phyloP scores from a whole-genome alignment of 2,113 vertebrate genomes.

The Aegotheles bennettii region DNA sequence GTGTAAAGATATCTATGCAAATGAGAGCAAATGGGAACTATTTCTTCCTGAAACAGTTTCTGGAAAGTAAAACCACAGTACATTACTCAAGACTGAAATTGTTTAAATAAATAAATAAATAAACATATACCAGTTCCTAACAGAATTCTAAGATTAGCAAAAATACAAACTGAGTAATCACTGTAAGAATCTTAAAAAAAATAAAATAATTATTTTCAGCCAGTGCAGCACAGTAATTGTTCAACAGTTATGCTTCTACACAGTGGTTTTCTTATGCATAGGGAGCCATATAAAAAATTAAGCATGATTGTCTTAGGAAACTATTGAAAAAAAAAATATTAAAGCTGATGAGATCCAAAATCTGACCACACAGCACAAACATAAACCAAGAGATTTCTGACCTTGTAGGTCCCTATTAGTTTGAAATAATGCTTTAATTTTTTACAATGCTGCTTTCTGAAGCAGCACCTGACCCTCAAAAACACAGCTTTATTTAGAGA shows the following conservation, averaged over 20 bases:
- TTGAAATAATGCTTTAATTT: background rate
- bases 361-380: background rate
- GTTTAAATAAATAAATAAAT: background rate
- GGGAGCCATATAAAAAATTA: background rate
- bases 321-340: background rate
- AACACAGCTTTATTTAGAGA: background rate
- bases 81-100: background rate
- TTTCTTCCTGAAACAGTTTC: background rate
- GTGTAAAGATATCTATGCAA: background rate
- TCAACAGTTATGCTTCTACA: background rate
- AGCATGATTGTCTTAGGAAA: background rate
- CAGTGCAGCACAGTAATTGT: background rate
- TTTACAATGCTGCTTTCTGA: background rate
- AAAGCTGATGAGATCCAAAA: background rate
- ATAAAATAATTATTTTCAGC: background rate
- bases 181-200: background rate
- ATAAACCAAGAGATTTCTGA: background rate
- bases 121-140: background rate
- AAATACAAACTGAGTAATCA: background rate
- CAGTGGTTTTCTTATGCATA: background rate
- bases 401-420: background rate
- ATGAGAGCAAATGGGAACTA: background rate
- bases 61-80: background rate
- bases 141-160: background rate
- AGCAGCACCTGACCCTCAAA: background rate